These are phyloP conservation scores for Huso huso DNA, from an alignment of 2,797 vertebrate genomes.

Conservation along the genomic window DNA sequence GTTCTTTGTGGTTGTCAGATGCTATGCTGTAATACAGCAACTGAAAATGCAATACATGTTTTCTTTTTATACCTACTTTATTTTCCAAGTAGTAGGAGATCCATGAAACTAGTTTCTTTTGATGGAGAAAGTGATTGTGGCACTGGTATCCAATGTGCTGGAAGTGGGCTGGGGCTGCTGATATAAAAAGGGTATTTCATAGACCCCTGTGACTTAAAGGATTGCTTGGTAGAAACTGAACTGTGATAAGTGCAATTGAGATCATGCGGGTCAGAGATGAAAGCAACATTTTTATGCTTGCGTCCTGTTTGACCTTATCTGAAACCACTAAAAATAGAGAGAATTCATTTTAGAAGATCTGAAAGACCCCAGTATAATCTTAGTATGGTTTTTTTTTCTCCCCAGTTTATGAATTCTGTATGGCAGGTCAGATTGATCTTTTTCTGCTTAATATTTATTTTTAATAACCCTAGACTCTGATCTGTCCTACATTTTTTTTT, in stretches of 20 bases:
- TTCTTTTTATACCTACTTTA: no score
- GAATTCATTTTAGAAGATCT: neutral
- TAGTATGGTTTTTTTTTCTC: neutral
- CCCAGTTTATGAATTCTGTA: neutral
- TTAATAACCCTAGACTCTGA: neutral
- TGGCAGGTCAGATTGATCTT: neutral
- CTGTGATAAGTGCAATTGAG: neutral
- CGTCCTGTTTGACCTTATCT: neutral
- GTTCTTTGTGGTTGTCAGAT: no score
- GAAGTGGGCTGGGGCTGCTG: no score
- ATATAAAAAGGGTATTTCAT: no score
- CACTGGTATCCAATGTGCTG: no score
- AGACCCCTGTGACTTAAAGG: no score
- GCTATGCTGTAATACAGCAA: no score
- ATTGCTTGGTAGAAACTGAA: neutral
- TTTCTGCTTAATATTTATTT: neutral
- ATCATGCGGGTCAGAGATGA: conserved; percentile 1
- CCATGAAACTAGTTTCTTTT: no score
- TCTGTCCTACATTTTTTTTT: neutral
- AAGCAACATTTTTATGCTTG: neutral
- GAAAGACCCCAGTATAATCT: neutral
- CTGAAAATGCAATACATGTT: no score
- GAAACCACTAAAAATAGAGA: conserved; percentile 1
- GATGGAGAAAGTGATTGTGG: no score
- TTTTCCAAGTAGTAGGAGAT: no score